These are phyloP conservation scores for Tubulanus polymorphus DNA, from an alignment of 2,888 invertebrate genomes.

Conservation along the genomic window DNA sequence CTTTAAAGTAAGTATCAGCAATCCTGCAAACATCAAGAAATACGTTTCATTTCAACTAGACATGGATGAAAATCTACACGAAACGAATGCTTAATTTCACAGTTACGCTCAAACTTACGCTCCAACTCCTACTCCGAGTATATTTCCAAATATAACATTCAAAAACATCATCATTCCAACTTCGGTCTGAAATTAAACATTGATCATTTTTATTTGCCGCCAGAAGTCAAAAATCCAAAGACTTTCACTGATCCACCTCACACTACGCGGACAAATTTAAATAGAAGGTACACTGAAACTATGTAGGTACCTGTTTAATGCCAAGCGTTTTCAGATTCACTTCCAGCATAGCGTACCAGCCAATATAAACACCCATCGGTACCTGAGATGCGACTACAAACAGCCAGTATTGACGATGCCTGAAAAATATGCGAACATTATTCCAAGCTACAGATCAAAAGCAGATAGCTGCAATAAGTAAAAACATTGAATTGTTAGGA, in stretches of 20 bases:
- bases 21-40: too few species aligned
- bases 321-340: conserved; percentile 35
- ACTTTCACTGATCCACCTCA: background rate
- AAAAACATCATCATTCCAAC: background rate
- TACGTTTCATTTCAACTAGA: too few species aligned
- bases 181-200: background rate
- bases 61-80: too few species aligned
- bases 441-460: too few species aligned
- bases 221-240: too few species aligned
- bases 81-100: too few species aligned
- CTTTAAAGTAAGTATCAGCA: too few species aligned
- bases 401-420: conserved; percentile 33
- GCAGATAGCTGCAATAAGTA: too few species aligned
- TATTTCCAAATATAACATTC: background rate
- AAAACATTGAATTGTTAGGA: background rate
- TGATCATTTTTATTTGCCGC: background rate
- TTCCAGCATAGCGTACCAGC: conserved; percentile 40
- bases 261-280: background rate
- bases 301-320: conserved; percentile 33
- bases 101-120: too few species aligned
- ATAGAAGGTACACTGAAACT: background rate
- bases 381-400: conserved; percentile 29
- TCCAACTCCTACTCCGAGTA: too few species aligned
- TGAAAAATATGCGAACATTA: too few species aligned
- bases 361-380: conserved; percentile 30